A percentile compares a stretch with the other conserved stretches of the same genome.
Evolutionary conservation across 2,113 vertebrate genomes (phyloP).

Genomic region (Eclectus roratus): DNA sequence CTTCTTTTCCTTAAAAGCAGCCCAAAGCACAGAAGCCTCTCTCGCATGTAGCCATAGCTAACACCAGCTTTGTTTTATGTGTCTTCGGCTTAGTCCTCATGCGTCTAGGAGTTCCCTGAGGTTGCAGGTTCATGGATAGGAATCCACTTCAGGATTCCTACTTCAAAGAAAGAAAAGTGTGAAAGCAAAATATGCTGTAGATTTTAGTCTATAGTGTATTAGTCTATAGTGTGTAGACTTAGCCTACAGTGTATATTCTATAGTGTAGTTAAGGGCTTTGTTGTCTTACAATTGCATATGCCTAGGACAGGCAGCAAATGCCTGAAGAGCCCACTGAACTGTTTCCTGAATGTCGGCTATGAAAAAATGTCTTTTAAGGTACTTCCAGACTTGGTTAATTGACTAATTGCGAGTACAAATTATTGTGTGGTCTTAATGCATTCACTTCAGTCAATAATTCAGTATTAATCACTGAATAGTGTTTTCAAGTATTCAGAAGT

Average conservation of each 20-base stretch:
- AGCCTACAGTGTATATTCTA: not conserved
- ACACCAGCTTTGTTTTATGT: not conserved
- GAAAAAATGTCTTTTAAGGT: not conserved
- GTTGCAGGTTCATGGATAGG: not conserved
- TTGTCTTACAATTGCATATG: not conserved
- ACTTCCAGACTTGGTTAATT: not conserved
- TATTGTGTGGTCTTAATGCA: not conserved
- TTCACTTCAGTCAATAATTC: constrained; percentile 20
- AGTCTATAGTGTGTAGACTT: not conserved
- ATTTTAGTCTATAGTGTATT: not conserved
- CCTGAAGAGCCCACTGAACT: not conserved
- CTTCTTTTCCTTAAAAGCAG: not conserved
- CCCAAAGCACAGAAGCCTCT: not conserved
- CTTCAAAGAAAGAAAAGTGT: not conserved
- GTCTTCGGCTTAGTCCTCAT: not conserved
- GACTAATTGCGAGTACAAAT: constrained; percentile 14
- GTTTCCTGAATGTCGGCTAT: not conserved
- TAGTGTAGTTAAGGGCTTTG: not conserved
- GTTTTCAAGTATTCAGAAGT: not conserved
- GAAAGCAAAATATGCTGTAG: not conserved
- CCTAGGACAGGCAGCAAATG: not conserved
- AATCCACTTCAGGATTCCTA: not conserved
- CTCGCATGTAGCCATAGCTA: not conserved
- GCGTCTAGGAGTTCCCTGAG: not conserved
- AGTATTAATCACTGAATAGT: not conserved